phyloP scores from a whole-genome alignment of 2,888 invertebrate genomes.

The Pasiphila rectangulata region DNA sequence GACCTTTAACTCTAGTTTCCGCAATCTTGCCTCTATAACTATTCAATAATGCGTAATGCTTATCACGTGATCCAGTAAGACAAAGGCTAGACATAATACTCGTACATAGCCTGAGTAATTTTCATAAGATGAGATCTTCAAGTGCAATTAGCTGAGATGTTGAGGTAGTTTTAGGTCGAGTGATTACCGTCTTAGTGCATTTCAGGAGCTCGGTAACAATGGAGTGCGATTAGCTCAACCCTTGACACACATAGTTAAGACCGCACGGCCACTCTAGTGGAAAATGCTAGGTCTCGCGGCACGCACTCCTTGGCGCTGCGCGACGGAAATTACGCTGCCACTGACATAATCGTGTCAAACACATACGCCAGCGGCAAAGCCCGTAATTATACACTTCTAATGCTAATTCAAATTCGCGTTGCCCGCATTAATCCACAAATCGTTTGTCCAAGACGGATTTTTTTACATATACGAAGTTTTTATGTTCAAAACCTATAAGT shows the following conservation, averaged over 20 bases:
- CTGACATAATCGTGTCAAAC: constrained; percentile 15
- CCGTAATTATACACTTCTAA: constrained; percentile 12
- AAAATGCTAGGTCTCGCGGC: constrained; percentile 71
- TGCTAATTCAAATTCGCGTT: constrained; percentile 4
- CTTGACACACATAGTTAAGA: constrained; percentile 74
- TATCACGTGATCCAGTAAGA: constrained; percentile 8
- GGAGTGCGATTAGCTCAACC: constrained; percentile 71
- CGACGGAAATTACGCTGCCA: constrained; percentile 42
- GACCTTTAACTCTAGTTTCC: constrained; percentile 73
- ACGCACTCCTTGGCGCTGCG: constrained; percentile 46
- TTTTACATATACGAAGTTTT: no score
- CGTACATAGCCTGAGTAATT: neutral
- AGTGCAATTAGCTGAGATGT: constrained; percentile 9
- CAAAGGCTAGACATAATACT: constrained; percentile 2
- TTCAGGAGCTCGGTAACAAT: constrained; percentile 70
- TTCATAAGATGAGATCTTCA: neutral
- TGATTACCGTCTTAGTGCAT: constrained; percentile 45
- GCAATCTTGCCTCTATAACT: constrained; percentile 48
- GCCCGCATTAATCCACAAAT: constrained; percentile 6
- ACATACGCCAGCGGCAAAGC: constrained; percentile 4
- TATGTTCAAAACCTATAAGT: no score
- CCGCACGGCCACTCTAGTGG: constrained; percentile 70
- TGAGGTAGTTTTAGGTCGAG: constrained; percentile 36
- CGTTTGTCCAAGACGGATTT: constrained; percentile 11
- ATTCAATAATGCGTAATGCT: constrained; percentile 28